Evolutionary conservation across 2,888 invertebrate genomes (phyloP), one percentile per base, ranked within the genome.

Genomic region (Craniophora ligustri): DNA sequence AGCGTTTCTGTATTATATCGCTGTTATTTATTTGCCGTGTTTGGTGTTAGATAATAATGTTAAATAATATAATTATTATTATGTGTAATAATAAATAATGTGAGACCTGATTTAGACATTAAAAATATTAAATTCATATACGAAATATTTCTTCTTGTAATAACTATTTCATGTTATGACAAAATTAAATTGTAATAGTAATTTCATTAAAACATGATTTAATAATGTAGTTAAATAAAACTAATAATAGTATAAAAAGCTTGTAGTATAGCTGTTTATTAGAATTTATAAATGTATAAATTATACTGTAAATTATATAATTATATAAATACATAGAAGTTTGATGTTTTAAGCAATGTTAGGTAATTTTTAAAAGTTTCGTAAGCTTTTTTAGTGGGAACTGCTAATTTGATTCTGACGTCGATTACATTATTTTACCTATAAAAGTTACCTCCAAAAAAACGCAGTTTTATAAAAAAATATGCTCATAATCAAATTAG

Each of bases 11-110:
- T 90, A 88, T 61, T 14, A 86, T 80, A 86, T 72, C 60, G 87
- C 87, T 86, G 67, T 72, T 59, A 55, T 85, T 91, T 38, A 69
- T 85, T 91, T 92, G 91, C 89, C 49, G 85, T 90, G 90, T 92
- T 92, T 89, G 91, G 75, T 92, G 91, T 92, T 91, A 89, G 86
- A 61, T 57, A 16, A 48, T 86, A 86, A 71, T 66, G 44, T 67
- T 70, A 58, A 68, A 66, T 65, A 65, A 41, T n/a, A n/a, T n/a
- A n/a, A n/a, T n/a, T n/a, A 65, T 55, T 61, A 59, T 60, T 53
- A 67, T 62, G 55, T 73, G 47, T 66, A 64, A 65, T 61, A 63
- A 69, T 65, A 61, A 35, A 75, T 73, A 79, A 77, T 79, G 72
- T 85, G 85, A 85, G 84, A 88, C 86, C 86, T 87, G 84, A 87